Evolutionary conservation across 2,113 vertebrate genomes (phyloP), one percentile per base, ranked within the genome.

Genomic region (Rhodinocichla rosea): DNA sequence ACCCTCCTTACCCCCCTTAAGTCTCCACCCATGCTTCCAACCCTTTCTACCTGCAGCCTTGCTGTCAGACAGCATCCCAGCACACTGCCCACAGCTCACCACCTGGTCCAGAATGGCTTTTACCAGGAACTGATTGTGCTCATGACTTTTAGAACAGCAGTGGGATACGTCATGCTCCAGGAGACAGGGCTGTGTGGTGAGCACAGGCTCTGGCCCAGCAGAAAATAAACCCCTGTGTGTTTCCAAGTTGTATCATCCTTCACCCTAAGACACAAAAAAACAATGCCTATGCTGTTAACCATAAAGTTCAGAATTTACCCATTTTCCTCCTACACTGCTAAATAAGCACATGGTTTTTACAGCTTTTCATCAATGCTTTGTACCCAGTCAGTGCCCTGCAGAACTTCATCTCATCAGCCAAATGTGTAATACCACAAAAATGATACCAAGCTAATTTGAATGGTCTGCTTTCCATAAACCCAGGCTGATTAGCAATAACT

Each of bases 391-490:
- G 50, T 71, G 89, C 39, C 83, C 73, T 71, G 32, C 28, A 87
- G 71, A 90, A 70, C 76, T 78, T 81, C 37, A 81, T 77, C 95
- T 77, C 90, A 83, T 86, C 86, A 92, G 59, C 71, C 68, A 63
- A 74, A 90, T 89, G 67, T 40, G 42, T 83, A 83, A 32, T 70
- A 26, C 44, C 80, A 89, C 42, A 80, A 90, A 95, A 89, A 94
- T 57, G 7, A 88, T 84, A 92, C 69, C 91, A 56, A 84, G 56
- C 70, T 96, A 91, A 97, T 93, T 92, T 81, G 79, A 97, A 89
- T 71, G 91, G 73, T 49, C 89, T 96, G 96, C 81, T 97, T 96
- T 95, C 83, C 91, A 93, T 93, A 96, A 95, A 90, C 49, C 40
- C 82, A 73, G 63, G 49, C 62, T 91, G 75, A 90, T 95, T 89